Conservation (phyloP, 1,140 invertebrate species). For the Planococcus citri region DNA sequence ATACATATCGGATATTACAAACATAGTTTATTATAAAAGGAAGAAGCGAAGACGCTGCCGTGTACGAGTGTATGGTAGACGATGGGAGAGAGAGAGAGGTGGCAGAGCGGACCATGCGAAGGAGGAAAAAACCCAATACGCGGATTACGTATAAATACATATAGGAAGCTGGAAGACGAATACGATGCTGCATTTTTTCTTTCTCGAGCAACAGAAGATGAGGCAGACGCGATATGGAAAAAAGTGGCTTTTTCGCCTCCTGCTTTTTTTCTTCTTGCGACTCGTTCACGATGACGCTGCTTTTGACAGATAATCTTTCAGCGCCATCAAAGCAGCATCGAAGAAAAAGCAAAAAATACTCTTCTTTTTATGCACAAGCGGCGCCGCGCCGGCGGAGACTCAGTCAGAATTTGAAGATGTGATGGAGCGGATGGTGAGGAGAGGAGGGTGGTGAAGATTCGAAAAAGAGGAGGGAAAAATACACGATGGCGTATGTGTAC, state of each 20-base stretch:
- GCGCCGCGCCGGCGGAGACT: neutral
- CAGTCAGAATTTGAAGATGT: no score
- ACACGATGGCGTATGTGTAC: neutral
- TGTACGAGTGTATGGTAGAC: no score
- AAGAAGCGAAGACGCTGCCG: no score
- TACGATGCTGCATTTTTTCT: no score
- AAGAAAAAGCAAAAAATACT: neutral
- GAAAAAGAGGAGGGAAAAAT: no score
- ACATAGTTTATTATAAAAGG: neutral
- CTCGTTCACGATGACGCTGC: conserved; percentile 5
- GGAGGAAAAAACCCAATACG: no score
- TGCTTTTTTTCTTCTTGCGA: neutral
- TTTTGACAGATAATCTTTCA: conserved; percentile 7
- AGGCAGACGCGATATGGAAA: neutral
- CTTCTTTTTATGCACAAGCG: neutral
- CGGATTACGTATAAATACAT: no score
- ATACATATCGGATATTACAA: conserved; percentile 7
- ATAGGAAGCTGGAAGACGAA: neutral
- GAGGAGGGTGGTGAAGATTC: no score
- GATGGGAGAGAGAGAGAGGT: neutral
- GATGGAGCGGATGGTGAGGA: no score
- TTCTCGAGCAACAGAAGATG: neutral
- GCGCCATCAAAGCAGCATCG: neutral
- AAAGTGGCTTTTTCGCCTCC: neutral
- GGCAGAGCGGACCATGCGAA: no score